A percentile compares a stretch with the other conserved stretches of the same genome.
Conservation (phyloP, 2,113 vertebrate species). For the Corythornis madagascariensis region DNA sequence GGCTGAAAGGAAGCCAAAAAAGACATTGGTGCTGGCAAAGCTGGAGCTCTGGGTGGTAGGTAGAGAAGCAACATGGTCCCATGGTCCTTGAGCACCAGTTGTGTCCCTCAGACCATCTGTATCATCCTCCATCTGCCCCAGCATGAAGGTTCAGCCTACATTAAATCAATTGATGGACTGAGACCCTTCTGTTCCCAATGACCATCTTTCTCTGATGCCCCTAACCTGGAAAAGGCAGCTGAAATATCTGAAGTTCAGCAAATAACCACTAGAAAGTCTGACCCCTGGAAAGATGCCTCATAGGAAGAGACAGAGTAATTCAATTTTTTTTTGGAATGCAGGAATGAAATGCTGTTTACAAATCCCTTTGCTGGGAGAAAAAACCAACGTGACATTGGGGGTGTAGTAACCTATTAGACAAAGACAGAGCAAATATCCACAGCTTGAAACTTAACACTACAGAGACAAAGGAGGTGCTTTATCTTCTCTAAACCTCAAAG, state of each 20-base stretch:
- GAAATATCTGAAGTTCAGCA: background rate
- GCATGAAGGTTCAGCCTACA: background rate
- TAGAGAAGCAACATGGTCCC: background rate
- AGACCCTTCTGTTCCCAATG: background rate
- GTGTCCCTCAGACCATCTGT: background rate
- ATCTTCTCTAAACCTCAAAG: background rate
- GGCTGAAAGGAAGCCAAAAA: background rate
- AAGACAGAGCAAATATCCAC: background rate
- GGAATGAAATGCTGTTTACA: constrained; percentile 17
- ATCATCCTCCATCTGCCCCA: background rate
- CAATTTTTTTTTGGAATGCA: background rate
- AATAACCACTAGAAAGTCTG: background rate
- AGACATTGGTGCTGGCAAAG: background rate
- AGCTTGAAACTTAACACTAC: background rate
- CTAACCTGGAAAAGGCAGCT: background rate
- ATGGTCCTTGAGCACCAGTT: background rate
- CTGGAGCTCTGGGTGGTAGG: background rate
- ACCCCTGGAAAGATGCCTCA: background rate
- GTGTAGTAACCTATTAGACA: constrained; percentile 6
- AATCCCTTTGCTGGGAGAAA: constrained; percentile 18
- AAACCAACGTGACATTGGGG: background rate
- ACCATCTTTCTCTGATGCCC: background rate
- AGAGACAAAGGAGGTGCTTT: background rate
- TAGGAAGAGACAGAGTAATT: background rate
- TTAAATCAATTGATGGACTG: background rate